Conservation (phyloP, 1,140 invertebrate species). For the Antheraea mylitta region DNA sequence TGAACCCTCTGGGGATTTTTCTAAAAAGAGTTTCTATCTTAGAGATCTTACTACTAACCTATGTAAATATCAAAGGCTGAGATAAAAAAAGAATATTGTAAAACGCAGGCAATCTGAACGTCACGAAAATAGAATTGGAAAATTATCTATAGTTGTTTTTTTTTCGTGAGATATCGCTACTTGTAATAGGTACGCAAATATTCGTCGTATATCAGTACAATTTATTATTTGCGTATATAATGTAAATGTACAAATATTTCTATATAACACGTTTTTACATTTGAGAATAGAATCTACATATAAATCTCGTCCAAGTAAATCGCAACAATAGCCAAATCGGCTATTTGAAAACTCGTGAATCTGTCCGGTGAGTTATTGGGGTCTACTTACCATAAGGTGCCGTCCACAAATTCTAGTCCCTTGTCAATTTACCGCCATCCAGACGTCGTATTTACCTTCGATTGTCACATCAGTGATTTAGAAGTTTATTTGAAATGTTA, state of each 20-base stretch:
- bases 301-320: slow-evolving; percentile 15
- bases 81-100: too few relatives aligned
- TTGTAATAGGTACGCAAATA: too few relatives aligned
- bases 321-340: slow-evolving; percentile 38
- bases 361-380: slow-evolving; percentile 51
- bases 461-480: slow-evolving; percentile 39
- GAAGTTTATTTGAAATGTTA: slow-evolving; percentile 20
- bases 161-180: too few relatives aligned
- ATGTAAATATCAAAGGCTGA: too few relatives aligned
- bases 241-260: neutral
- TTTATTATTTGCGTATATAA: too few relatives aligned
- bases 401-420: slow-evolving; percentile 50
- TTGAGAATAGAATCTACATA: neutral
- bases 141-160: too few relatives aligned
- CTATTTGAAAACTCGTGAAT: slow-evolving; percentile 50
- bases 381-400: slow-evolving; percentile 49
- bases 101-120: too few relatives aligned
- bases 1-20: too few relatives aligned
- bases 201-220: too few relatives aligned
- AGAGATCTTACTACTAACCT: too few relatives aligned
- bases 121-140: too few relatives aligned
- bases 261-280: neutral
- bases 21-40: too few relatives aligned
- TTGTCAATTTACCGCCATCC: slow-evolving; percentile 47
- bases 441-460: slow-evolving; percentile 36